Evolutionary conservation across 1,140 invertebrate species (phyloP).

Genomic region (Telenomus remus): DNA sequence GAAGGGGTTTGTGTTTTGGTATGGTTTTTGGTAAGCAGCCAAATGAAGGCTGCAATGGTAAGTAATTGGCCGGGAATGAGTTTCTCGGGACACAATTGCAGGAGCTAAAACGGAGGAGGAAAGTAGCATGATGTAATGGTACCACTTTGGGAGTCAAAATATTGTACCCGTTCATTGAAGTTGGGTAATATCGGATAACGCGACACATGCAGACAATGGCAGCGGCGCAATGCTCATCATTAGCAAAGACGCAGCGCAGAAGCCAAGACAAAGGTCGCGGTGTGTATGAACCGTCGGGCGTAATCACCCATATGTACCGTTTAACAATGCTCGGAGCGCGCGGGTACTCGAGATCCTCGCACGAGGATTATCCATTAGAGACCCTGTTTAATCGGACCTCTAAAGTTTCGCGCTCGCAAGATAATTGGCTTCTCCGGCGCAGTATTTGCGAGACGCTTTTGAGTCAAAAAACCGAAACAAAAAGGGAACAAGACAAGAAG

Average conservation of each 20-base stretch:
- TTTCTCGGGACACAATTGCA: slow-evolving; percentile 3
- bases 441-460: slow-evolving; percentile 57
- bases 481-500: slow-evolving; percentile 42
- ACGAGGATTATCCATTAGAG: slow-evolving; percentile 59
- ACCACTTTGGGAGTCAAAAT: slow-evolving; percentile 40
- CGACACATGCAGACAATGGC: slow-evolving; percentile 38
- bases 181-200: slow-evolving; percentile 39
- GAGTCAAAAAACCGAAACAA: slow-evolving; percentile 55
- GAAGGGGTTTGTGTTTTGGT: no score
- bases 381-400: slow-evolving; percentile 58
- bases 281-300: slow-evolving; percentile 47
- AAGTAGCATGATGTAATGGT: slow-evolving; percentile 8
- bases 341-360: slow-evolving; percentile 50
- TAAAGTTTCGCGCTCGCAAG: slow-evolving; percentile 56
- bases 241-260: slow-evolving; percentile 49
- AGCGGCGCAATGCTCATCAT: slow-evolving; percentile 45
- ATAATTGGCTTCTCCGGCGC: slow-evolving; percentile 58
- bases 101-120: neutral
- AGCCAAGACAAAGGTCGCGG: slow-evolving; percentile 56
- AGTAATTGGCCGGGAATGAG: slow-evolving; percentile 25
- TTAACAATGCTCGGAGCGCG: slow-evolving; percentile 53
- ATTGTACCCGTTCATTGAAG: slow-evolving; percentile 41
- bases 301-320: slow-evolving; percentile 59
- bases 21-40: no score
- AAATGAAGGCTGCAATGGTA: neutral